These are phyloP conservation scores for Cephalophus harveyi DNA, from an alignment of 2,113 vertebrate species.

Conservation along the genomic window DNA sequence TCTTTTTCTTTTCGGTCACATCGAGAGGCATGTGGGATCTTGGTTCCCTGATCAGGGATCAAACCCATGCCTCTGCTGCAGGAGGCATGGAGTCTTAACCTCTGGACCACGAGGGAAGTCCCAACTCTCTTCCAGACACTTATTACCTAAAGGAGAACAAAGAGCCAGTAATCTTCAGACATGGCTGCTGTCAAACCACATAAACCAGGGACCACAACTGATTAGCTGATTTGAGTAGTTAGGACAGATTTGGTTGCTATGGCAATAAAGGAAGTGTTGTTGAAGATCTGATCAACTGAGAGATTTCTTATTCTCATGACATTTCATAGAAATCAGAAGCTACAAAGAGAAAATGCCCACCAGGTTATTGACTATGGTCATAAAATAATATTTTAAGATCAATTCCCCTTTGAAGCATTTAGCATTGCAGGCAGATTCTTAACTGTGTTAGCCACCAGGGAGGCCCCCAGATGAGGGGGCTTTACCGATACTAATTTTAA, in stretches of 20 bases:
- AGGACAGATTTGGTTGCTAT: constrained; percentile 77
- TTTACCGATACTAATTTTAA: neutral
- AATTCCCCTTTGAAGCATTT: constrained; percentile 8
- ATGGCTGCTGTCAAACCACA: constrained; percentile 67
- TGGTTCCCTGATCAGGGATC: neutral
- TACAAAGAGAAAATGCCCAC: constrained; percentile 57
- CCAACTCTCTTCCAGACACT: constrained; percentile 22
- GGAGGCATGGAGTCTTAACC: neutral
- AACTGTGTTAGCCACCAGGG: neutral
- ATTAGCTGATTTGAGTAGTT: constrained; percentile 76
- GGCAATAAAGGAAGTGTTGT: constrained; percentile 65
- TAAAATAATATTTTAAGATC: neutral
- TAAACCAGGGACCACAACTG: constrained; percentile 75
- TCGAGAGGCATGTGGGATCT: neutral
- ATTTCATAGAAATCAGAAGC: constrained; percentile 65
- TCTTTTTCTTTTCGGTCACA: neutral
- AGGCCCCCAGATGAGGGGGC: neutral
- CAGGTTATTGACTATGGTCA: neutral
- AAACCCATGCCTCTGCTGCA: neutral
- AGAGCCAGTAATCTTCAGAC: constrained; percentile 65
- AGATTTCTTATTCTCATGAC: constrained; percentile 54
- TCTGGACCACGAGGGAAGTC: neutral
- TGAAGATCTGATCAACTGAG: constrained; percentile 64
- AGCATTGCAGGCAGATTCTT: neutral
- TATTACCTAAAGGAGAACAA: constrained; percentile 64